Evolutionary conservation across 1,140 invertebrate species (phyloP).

Genomic region (Asobara japonica): DNA sequence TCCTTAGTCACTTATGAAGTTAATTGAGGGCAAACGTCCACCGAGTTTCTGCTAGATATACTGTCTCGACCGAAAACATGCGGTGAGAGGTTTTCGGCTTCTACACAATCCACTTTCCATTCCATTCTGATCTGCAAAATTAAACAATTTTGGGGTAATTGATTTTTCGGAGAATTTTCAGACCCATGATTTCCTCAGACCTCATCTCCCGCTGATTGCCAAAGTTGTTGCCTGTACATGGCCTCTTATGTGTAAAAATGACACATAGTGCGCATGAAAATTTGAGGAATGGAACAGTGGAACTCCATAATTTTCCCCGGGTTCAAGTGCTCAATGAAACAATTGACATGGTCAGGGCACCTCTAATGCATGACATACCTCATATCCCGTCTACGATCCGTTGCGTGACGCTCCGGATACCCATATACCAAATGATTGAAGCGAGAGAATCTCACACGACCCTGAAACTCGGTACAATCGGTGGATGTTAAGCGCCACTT

Average conservation of each 20-base stretch:
- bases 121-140: neutral
- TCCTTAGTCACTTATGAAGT: constrained; percentile 68
- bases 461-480: neutral
- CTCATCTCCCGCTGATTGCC: no score
- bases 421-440: neutral
- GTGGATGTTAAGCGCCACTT: neutral
- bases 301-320: neutral
- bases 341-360: neutral
- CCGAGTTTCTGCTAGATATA: constrained; percentile 47
- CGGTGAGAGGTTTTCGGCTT: neutral
- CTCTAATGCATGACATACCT: neutral
- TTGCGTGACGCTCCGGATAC: neutral
- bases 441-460: neutral
- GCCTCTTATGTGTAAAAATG: no score
- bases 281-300: neutral
- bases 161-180: no score
- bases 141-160: no score
- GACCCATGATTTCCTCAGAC: no score
- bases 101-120: neutral
- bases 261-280: no score
- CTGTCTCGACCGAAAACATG: constrained; percentile 63
- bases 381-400: neutral
- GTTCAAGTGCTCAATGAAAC: neutral
- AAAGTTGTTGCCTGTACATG: no score
- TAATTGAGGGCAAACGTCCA: constrained; percentile 68